Evolutionary conservation across 1,140 invertebrate genomes (phyloP), one percentile per base, ranked within the genome.

Genomic region (Drosophila nikananu): DNA sequence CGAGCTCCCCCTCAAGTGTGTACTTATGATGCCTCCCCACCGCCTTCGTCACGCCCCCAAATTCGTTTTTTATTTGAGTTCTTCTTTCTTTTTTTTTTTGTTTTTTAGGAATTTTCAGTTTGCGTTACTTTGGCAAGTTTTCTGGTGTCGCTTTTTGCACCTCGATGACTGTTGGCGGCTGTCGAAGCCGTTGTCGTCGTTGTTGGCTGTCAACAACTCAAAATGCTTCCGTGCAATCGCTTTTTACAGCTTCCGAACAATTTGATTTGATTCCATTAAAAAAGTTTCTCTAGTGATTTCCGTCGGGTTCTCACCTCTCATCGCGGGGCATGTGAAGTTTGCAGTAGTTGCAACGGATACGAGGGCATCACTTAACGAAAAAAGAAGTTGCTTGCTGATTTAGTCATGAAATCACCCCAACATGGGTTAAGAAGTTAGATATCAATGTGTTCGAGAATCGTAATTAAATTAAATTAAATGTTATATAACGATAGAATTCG

Each of bases 201-300:
- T 75, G 77, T 44, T 71, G 62, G 68, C 64, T 89, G 86, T 87
- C 84, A 87, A 89, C 84, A 87, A 89, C 84, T 87, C 84, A 89
- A 87, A 90, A 91, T 81, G 82, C 86, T 91, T 91, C 82, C 90
- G 86, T 83, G 86, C 87, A 92, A 92, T 92, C 84, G 84, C 77
- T 83, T 92, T 92, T 92, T 92, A 89, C 77, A 92, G 91, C 84
- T 92, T 92, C 91, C 91, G 78, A 92, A 92, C 91, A 92, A 92
- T 92, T 92, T 92, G 91, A 92, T 92, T 92, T 92, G 87, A 92
- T 92, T 91, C 91, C 86, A 86, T 83, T 84, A 89, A 89, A 89
- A 91, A 91, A 91, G 83, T 91, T 91, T 54, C 83, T 83, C 83
- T 81, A 87, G 83, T 91, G 89, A 91, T 91, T 91, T 91, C 80